Evolutionary conservation across 2,113 vertebrate genomes (phyloP).

Genomic region (Pheucticus melanocephalus): DNA sequence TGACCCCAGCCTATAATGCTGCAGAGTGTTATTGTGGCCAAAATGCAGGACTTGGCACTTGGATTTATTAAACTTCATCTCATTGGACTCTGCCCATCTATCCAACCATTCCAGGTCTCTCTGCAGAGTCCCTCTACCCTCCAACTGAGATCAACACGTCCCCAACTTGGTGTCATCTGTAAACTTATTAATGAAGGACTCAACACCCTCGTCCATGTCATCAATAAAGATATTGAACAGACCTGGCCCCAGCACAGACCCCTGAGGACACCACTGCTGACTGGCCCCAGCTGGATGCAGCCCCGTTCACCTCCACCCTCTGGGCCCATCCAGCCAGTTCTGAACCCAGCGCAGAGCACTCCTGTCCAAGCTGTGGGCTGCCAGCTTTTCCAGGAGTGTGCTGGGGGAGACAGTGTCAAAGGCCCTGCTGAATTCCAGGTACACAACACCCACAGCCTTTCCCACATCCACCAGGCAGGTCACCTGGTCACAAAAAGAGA

Average conservation of each 20-base stretch:
- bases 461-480: background rate
- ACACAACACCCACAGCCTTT: background rate
- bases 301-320: no score
- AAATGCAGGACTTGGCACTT: background rate
- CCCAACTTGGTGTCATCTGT: background rate
- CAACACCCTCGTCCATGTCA: background rate
- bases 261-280: no score
- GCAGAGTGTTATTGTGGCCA: background rate
- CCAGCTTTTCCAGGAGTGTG: background rate
- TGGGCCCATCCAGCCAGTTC: no score
- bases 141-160: background rate
- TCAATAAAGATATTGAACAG: background rate
- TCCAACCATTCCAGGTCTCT: background rate
- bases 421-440: background rate
- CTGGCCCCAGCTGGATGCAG: no score
- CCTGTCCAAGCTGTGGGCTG: background rate
- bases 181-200: background rate
- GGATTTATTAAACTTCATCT: background rate
- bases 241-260: no score
- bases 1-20: accelerated
- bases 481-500: no score
- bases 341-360: background rate
- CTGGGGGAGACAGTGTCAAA: background rate
- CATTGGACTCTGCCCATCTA: background rate
- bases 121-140: background rate